Evolutionary conservation across 2,888 invertebrate genomes (phyloP).

Genomic region (Disparrhopalites patrizii): DNA sequence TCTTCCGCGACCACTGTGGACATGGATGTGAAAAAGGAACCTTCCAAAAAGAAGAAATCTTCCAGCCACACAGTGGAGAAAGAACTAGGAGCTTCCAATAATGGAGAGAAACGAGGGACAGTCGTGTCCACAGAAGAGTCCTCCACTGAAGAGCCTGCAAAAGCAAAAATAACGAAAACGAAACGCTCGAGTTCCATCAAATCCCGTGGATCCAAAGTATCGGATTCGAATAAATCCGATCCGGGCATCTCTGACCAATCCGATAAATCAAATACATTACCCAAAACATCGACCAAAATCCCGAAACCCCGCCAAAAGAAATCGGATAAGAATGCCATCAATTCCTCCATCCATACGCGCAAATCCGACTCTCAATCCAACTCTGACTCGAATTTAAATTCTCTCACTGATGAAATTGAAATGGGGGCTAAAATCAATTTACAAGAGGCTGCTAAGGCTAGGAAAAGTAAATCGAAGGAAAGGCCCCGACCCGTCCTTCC

Average conservation of each 20-base stretch:
- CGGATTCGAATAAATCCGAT: slow-evolving; percentile 3
- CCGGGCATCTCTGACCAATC: background rate
- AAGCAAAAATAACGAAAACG: background rate
- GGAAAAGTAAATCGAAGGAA: slow-evolving; percentile 17
- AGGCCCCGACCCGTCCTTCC: background rate
- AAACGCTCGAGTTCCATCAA: background rate
- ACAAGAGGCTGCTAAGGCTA: slow-evolving; percentile 38
- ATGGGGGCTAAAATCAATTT: slow-evolving; percentile 38
- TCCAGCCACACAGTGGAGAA: background rate
- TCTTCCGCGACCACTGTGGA: slow-evolving; percentile 9
- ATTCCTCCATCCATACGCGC: background rate
- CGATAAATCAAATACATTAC: background rate
- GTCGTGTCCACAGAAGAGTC: slow-evolving; percentile 6
- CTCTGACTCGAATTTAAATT: slow-evolving; percentile 12
- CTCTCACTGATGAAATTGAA: slow-evolving; percentile 37
- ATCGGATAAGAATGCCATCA: background rate
- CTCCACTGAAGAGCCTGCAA: slow-evolving; percentile 1
- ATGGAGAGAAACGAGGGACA: background rate
- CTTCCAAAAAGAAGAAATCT: slow-evolving; percentile 2
- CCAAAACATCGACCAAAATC: background rate
- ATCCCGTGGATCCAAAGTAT: background rate
- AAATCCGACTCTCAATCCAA: background rate
- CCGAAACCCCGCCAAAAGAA: background rate
- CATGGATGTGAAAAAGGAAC: slow-evolving; percentile 4
- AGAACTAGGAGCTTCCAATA: background rate